Conservation (phyloP, 2,888 invertebrate genomes). For the Perizoma affinitatum region DNA sequence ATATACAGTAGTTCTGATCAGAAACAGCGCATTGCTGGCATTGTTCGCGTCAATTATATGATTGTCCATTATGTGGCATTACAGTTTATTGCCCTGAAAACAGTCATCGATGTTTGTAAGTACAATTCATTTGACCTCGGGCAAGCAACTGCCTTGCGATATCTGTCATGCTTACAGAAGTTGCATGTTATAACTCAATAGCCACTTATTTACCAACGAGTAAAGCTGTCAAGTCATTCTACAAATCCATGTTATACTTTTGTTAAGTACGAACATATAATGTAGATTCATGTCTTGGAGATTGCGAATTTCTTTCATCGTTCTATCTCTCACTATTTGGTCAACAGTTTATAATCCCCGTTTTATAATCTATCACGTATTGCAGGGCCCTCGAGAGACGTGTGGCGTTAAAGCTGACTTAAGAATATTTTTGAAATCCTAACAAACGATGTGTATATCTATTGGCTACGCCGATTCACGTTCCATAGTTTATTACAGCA, state of each 20-base stretch:
- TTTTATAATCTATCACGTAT: no score
- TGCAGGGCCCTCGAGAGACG: no score
- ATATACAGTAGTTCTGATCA: constrained; percentile 41
- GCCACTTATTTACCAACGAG: constrained; percentile 53
- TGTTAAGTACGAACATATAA: background rate
- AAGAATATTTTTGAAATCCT: no score
- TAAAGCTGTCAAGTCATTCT: constrained; percentile 40
- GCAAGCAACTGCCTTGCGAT: constrained; percentile 47
- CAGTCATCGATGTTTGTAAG: constrained; percentile 53
- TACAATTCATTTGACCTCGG: constrained; percentile 53
- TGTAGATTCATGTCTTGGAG: constrained; percentile 9
- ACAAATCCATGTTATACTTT: constrained; percentile 22
- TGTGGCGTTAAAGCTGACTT: no score
- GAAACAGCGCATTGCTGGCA: constrained; percentile 47
- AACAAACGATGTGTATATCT: no score
- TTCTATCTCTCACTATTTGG: constrained; percentile 15
- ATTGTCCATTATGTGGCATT: constrained; percentile 56
- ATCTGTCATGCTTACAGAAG: constrained; percentile 61
- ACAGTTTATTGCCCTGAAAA: constrained; percentile 58
- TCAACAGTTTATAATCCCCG: no score
- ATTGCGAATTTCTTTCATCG: constrained; percentile 23
- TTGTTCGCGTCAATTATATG: constrained; percentile 55
- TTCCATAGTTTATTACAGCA: no score
- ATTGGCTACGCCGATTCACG: no score
- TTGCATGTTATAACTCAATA: constrained; percentile 57